Evolutionary conservation across 2,888 invertebrate species (phyloP).

Genomic region (Chromoteleia sp.): DNA sequence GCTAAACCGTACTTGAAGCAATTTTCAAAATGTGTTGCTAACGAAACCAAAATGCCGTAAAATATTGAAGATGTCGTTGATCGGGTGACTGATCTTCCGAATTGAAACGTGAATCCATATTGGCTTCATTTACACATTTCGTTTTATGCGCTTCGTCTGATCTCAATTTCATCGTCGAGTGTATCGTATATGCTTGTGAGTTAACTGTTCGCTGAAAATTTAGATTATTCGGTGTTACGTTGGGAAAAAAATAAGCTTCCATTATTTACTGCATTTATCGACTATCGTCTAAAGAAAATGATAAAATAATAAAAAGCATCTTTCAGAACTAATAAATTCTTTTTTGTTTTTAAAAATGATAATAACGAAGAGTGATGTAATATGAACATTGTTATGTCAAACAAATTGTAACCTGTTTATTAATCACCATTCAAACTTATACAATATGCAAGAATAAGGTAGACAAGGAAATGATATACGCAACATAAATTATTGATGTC

Average conservation of each 20-base stretch:
- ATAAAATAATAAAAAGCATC: no score
- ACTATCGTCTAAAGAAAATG: not conserved
- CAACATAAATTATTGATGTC: no score
- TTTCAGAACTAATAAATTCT: no score
- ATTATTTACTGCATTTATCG: slow-evolving; percentile 28
- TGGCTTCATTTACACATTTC: slow-evolving; percentile 84
- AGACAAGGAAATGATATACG: no score
- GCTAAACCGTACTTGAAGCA: slow-evolving; percentile 79
- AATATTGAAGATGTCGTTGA: slow-evolving; percentile 78
- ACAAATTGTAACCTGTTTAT: no score
- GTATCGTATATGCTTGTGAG: slow-evolving; percentile 47
- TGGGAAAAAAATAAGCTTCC: slow-evolving; percentile 50
- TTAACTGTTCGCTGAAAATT: slow-evolving; percentile 40
- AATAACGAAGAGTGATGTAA: no score
- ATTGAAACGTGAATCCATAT: slow-evolving; percentile 79
- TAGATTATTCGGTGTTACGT: slow-evolving; percentile 51
- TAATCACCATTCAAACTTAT: no score
- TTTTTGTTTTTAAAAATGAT: no score
- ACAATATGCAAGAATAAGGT: no score
- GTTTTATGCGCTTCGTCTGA: slow-evolving; percentile 77
- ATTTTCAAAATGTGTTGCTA: slow-evolving; percentile 72
- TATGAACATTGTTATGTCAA: no score
- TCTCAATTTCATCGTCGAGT: slow-evolving; percentile 77
- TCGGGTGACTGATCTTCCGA: slow-evolving; percentile 75
- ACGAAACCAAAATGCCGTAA: slow-evolving; percentile 54